Evolutionary conservation across 1,140 invertebrate species (phyloP).

Genomic region (Drosophila varians): DNA sequence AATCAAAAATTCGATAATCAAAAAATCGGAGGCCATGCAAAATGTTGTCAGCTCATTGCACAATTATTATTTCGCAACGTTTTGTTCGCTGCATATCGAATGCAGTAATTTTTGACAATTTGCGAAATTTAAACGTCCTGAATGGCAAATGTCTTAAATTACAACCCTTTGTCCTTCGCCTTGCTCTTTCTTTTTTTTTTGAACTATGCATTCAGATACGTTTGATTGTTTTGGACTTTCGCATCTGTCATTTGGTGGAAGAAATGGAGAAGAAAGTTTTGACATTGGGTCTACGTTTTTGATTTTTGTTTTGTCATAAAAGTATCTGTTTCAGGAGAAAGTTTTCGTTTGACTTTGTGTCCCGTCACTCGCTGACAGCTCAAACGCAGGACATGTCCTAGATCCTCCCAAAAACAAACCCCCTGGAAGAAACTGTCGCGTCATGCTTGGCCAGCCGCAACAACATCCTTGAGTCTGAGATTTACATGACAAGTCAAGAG

Average conservation of each 20-base stretch:
- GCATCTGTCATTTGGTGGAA: constrained; percentile 24
- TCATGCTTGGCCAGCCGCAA: constrained; percentile 58
- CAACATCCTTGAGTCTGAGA: constrained; percentile 44
- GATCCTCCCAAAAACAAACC: constrained; percentile 19
- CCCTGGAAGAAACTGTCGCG: constrained; percentile 41
- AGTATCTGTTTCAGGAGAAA: constrained; percentile 25
- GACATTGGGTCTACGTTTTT: constrained; percentile 4
- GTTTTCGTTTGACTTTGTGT: constrained; percentile 13
- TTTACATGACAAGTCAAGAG: constrained; percentile 49
- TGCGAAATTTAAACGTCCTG: constrained; percentile 65
- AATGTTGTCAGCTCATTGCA: constrained; percentile 66
- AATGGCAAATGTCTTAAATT: constrained; percentile 71
- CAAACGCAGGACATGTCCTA: constrained; percentile 28
- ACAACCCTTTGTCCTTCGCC: constrained; percentile 25
- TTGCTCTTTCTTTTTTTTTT: constrained; percentile 9
- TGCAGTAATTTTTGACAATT: constrained; percentile 68
- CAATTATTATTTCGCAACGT: constrained; percentile 49
- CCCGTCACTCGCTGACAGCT: constrained; percentile 39
- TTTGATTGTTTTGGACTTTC: constrained; percentile 4
- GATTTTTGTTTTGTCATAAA: background rate
- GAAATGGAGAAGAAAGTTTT: constrained; percentile 17
- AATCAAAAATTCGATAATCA: background rate
- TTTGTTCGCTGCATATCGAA: constrained; percentile 60
- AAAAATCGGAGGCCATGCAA: constrained; percentile 57
- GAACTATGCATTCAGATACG: background rate